Evolutionary conservation across 1,140 invertebrate genomes (phyloP), one percentile per base, ranked within the genome.

Genomic region (Heliconius hewitsoni): DNA sequence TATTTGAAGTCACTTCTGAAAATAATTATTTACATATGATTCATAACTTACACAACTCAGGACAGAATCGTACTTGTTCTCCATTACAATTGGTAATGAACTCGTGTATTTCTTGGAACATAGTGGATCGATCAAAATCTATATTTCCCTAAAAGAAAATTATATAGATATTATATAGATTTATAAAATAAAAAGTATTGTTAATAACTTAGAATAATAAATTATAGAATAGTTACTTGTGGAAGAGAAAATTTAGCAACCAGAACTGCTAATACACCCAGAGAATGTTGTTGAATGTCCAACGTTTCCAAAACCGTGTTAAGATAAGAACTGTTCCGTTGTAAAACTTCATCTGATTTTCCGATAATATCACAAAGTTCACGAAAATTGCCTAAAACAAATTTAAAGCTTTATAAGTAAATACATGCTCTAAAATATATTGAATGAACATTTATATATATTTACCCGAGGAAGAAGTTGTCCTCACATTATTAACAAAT

Each of bases 271-370:
- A 99, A 91, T 72, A 98, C 96, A 30, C 98, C 98, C 27, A 99
- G 93, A 19, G 98, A 98, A 95, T 99, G 98, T 87, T 98, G 97
- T 87, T 98, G 97, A 52, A 98, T 93, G 92, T 98, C 97, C 27
- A 99, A 95, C 2, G 98, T 98, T 90, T 98, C 98, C 82, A 98
- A 94, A 27, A 98, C 98, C 93, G 97, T 98, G 89, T 98, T 98
- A 80, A 99, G 94, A 90, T 98, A 97, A 79, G 96, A 96, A 82
- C 95, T 96, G 95, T 98, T 98, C 87, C 98, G 97, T 66, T 96
- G 93, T n/a, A 99, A 93, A 1, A 97, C 94, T 71, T 98, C 97
- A 71, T 96, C 96, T 71, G 96, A 97, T 90, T 98, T 98, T 57
- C 94, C 96, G 83, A 99, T 96, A 83, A 97, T 96, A 71, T 98